phyloP scores from a whole-genome alignment of 2,888 invertebrate species.

The Lepas anatifera region DNA sequence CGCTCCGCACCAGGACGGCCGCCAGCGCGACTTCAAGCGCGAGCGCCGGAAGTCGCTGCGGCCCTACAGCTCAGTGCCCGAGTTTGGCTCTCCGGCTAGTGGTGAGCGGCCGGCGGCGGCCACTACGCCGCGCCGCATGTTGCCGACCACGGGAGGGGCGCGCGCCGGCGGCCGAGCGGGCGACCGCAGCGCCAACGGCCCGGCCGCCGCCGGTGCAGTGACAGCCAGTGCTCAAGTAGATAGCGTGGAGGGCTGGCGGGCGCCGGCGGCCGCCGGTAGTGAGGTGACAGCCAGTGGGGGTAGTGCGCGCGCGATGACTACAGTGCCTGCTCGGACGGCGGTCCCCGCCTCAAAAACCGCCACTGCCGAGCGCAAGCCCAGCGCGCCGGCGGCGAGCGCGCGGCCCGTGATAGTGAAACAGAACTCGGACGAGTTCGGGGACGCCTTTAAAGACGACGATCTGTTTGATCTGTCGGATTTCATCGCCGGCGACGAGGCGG shows the following conservation, averaged over 20 bases:
- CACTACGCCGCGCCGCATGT: neutral
- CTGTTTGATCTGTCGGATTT: slow-evolving; percentile 12
- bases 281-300: neutral
- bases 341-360: too few relatives aligned
- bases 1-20: neutral
- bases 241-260: neutral
- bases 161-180: neutral
- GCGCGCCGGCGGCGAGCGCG: neutral
- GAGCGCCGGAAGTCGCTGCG: slow-evolving; percentile 6
- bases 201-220: neutral
- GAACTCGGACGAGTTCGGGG: neutral
- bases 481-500: neutral
- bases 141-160: neutral
- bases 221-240: neutral
- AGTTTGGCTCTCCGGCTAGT: neutral
- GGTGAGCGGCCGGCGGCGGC: neutral
- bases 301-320: neutral
- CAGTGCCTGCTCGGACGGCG: neutral
- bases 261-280: neutral
- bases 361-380: too few relatives aligned
- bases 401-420: neutral
- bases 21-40: neutral
- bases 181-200: neutral
- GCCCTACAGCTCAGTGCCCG: slow-evolving; percentile 11
- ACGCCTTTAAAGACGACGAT: slow-evolving; percentile 4